phyloP scores from a whole-genome alignment of 2,113 vertebrate species.

The Hippotragus niger region DNA sequence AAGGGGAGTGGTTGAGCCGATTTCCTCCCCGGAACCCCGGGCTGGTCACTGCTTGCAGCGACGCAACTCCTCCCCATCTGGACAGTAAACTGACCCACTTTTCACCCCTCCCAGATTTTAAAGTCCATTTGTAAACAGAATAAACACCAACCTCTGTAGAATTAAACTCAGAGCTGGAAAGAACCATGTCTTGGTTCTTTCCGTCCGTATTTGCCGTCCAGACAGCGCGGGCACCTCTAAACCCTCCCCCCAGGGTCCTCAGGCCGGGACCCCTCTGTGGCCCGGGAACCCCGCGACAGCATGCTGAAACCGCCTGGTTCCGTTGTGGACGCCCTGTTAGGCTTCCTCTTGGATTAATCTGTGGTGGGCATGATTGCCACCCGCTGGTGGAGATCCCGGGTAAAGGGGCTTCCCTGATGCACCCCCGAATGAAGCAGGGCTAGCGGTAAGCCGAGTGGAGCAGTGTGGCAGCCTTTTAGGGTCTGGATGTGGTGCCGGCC shows the following conservation, averaged over 20 bases:
- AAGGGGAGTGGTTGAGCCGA: neutral
- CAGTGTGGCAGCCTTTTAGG: neutral
- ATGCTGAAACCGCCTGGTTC: neutral
- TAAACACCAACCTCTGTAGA: neutral
- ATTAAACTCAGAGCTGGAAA: neutral
- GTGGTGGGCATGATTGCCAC: neutral
- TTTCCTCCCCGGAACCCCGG: neutral
- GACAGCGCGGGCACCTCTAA: neutral
- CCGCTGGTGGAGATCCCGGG: neutral
- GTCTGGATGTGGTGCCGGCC: neutral
- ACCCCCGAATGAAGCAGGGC: neutral
- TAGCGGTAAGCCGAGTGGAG: neutral
- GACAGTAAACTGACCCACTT: constrained; percentile 34
- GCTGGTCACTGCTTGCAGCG: neutral
- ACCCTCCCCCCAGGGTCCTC: neutral
- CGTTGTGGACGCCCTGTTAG: neutral
- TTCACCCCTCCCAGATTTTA: neutral
- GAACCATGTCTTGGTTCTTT: neutral
- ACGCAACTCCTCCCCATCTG: neutral
- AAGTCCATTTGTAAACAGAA: constrained; percentile 6
- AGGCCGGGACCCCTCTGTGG: neutral
- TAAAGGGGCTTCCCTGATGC: neutral
- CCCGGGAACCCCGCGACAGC: neutral
- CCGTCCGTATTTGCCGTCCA: neutral
- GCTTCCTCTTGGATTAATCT: neutral